These are phyloP conservation scores for Gephyroberyx darwinii DNA, from an alignment of 2,797 vertebrate species.

Conservation along the genomic window DNA sequence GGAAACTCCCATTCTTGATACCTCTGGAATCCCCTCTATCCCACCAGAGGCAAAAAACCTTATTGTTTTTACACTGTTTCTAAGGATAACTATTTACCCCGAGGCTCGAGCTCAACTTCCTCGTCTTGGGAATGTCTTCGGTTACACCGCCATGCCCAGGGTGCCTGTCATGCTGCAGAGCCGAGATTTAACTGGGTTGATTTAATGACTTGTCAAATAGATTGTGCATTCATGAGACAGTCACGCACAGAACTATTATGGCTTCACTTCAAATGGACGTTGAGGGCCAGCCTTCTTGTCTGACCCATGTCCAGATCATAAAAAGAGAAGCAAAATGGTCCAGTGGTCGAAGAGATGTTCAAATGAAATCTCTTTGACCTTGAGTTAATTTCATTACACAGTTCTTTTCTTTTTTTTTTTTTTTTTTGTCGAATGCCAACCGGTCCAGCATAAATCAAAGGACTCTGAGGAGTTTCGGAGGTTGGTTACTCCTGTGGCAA, in stretches of 20 bases:
- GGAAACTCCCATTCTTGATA: constrained; percentile 14
- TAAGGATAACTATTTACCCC: constrained; percentile 32
- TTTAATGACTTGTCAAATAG: constrained; percentile 14
- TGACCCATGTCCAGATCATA: constrained; percentile 9
- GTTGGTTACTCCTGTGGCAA: constrained; percentile 55
- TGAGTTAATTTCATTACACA: constrained; percentile 47
- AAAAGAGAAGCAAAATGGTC: constrained; percentile 13
- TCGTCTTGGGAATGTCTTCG: constrained; percentile 50
- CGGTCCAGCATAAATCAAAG: constrained; percentile 45
- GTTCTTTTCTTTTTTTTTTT: too few relatives aligned
- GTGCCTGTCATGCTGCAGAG: constrained; percentile 35
- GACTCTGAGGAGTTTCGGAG: constrained; percentile 38
- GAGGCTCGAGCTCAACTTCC: constrained; percentile 53
- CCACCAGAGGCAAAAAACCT: constrained; percentile 8
- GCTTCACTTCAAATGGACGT: constrained; percentile 32
- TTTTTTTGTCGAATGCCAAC: constrained; percentile 48
- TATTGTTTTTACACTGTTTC: constrained; percentile 51
- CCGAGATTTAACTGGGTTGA: constrained; percentile 25
- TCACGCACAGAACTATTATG: not conserved
- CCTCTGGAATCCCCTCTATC: constrained; percentile 17
- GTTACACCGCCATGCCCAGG: constrained; percentile 60
- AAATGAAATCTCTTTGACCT: constrained; percentile 48
- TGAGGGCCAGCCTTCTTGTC: constrained; percentile 6
- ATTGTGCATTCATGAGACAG: constrained; percentile 9
- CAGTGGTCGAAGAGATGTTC: constrained; percentile 31